Percentiles rank a stretch among this genome's conserved stretches.
phyloP scores from a whole-genome alignment of 2,888 invertebrate genomes.

The Cyclophora albipunctata region DNA sequence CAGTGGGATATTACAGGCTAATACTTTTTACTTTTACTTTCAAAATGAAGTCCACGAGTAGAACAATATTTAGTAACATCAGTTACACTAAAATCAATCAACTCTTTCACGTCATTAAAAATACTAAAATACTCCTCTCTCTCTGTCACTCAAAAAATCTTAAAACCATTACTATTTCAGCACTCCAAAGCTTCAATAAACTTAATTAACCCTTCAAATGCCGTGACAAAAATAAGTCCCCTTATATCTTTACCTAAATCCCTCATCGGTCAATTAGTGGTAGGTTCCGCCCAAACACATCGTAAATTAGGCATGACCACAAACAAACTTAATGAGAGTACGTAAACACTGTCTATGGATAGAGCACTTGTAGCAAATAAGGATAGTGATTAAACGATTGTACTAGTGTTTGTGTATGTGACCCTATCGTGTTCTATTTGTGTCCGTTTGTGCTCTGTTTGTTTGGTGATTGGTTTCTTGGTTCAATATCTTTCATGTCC shows the following conservation, averaged over 20 bases:
- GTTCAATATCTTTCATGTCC: neutral
- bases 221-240: neutral
- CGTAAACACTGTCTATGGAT: conserved; percentile 52
- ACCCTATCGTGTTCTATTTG: conserved; percentile 34
- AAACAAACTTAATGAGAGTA: conserved; percentile 65
- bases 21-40: too few species aligned
- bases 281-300: conserved; percentile 56
- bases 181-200: too few species aligned
- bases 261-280: conserved; percentile 55
- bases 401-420: conserved; percentile 54
- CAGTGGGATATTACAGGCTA: too few species aligned
- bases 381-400: conserved; percentile 46
- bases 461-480: conserved; percentile 22
- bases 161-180: too few species aligned
- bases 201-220: too few species aligned
- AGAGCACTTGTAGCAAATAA: conserved; percentile 61
- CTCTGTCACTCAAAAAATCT: too few species aligned
- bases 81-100: too few species aligned
- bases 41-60: too few species aligned
- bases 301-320: conserved; percentile 64
- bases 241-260: conserved; percentile 29
- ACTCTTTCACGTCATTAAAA: too few species aligned
- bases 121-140: too few species aligned
- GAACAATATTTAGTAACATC: too few species aligned
- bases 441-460: conserved; percentile 32